Conservation (phyloP, 2,888 invertebrate genomes). For the Lypha dubia region DNA sequence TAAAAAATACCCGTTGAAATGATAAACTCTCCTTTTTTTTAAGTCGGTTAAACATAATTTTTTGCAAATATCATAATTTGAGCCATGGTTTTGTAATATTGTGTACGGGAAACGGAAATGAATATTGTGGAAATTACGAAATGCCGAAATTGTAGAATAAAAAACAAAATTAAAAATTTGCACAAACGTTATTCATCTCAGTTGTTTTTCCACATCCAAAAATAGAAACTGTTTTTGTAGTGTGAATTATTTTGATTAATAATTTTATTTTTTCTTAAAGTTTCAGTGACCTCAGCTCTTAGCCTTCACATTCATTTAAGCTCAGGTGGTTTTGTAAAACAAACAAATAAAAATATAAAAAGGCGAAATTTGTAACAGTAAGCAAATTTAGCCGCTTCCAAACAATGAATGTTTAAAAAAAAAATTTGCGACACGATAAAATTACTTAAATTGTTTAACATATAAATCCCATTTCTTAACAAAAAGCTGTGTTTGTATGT, state of each 20-base stretch:
- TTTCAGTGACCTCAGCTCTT: conserved; percentile 27
- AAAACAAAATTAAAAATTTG: neutral
- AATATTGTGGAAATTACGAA: too few relatives aligned
- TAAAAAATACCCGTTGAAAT: too few relatives aligned
- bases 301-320: neutral
- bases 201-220: neutral
- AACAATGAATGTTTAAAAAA: conserved; percentile 19
- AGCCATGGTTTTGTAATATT: too few relatives aligned
- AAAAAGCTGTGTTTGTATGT: conserved; percentile 4
- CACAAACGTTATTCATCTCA: neutral
- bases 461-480: conserved; percentile 10
- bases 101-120: too few relatives aligned
- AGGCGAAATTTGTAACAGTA: conserved; percentile 45
- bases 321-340: conserved; percentile 33
- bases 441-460: conserved; percentile 20
- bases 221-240: neutral
- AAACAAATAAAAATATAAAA: neutral
- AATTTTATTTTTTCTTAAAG: too few relatives aligned
- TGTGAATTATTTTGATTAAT: neutral
- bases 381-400: conserved; percentile 14
- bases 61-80: too few relatives aligned
- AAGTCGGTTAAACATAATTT: too few relatives aligned
- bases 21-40: too few relatives aligned
- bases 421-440: conserved; percentile 31
- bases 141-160: neutral